Base-by-base conservation (phyloP, 2,888 invertebrate genomes). In the Sturmia bella region DNA sequence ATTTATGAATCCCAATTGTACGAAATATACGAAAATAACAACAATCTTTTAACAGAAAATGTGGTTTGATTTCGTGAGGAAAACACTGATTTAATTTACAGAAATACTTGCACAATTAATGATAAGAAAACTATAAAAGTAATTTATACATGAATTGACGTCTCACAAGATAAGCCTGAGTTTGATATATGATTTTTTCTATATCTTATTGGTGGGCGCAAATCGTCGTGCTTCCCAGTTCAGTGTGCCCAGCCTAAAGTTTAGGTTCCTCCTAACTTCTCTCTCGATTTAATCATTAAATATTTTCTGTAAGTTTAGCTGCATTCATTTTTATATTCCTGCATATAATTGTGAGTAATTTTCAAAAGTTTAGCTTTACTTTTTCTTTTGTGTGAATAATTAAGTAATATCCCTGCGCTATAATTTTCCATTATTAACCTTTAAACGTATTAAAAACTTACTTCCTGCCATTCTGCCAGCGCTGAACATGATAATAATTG, bases 341-440 rank as follows among this genome's bases (percentile, higher is more conserved):
- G 7, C 7, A 32, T 1, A 32, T 32, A 32, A 32, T 32, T 6
- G 32, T 6, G 27, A 6, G 6, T 1, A 32, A 32, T 5, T 9
- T 27, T 27, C 6, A 27, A 32, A 9, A 32, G 32, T 32, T 32
- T 7, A 1, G 1, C 6, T 1, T 32, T 32, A 32, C 32, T 7
- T 6, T 32, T 32, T 32, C 1, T 32, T 32, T 32, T 32, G n/a
- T 32, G 7, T 50, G 17, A 21, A 12, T 37, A 43, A 56, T 39
- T 45, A 63, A 54, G 17, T n/a, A 1, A 21, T 13, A 54, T 63
- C 24, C 37, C 6, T 32, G 24, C 13, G n/a, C 21, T 32, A 78
- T 72, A 72, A 61, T 66, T 59, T 73, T 50, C 59, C 37, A 73
- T 59, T 68, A 68, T 79, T 79, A 79, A 73, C 72, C 78, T 79